phyloP scores from a whole-genome alignment of 1,140 invertebrate genomes.

The Anastatus disparis region DNA sequence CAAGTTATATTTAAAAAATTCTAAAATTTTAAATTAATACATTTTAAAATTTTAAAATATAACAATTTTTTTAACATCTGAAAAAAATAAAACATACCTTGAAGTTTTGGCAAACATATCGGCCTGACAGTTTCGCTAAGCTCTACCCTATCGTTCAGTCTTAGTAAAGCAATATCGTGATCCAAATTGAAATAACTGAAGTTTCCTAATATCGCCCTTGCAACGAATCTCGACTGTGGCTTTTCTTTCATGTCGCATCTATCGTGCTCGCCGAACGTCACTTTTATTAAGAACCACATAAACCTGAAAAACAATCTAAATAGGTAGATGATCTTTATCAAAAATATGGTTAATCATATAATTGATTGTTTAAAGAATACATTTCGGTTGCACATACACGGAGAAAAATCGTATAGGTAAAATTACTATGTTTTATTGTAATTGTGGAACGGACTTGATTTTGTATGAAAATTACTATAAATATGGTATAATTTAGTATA shows the following conservation, averaged over 20 bases:
- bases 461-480: too few relatives aligned
- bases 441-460: too few relatives aligned
- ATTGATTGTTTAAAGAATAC: too few relatives aligned
- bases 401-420: too few relatives aligned
- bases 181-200: slow-evolving; percentile 87
- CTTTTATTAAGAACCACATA: slow-evolving; percentile 91
- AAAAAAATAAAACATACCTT: slow-evolving; percentile 64
- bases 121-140: slow-evolving; percentile 80
- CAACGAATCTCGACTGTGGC: slow-evolving; percentile 80
- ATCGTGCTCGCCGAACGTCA: slow-evolving; percentile 85
- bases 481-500: too few relatives aligned
- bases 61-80: not conserved
- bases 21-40: too few relatives aligned
- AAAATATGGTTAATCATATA: too few relatives aligned
- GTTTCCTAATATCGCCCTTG: slow-evolving; percentile 78
- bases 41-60: not conserved
- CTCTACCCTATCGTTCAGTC: slow-evolving; percentile 80
- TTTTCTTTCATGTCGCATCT: slow-evolving; percentile 74
- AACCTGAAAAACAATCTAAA: slow-evolving; percentile 64
- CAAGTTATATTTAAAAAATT: too few relatives aligned
- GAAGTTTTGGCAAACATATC: slow-evolving; percentile 78
- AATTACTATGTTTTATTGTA: too few relatives aligned
- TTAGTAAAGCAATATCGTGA: slow-evolving; percentile 84
- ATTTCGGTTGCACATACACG: too few relatives aligned
- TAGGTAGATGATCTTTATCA: not conserved